phyloP scores from a whole-genome alignment of 2,888 invertebrate species.

The Hybos culiciformis region DNA sequence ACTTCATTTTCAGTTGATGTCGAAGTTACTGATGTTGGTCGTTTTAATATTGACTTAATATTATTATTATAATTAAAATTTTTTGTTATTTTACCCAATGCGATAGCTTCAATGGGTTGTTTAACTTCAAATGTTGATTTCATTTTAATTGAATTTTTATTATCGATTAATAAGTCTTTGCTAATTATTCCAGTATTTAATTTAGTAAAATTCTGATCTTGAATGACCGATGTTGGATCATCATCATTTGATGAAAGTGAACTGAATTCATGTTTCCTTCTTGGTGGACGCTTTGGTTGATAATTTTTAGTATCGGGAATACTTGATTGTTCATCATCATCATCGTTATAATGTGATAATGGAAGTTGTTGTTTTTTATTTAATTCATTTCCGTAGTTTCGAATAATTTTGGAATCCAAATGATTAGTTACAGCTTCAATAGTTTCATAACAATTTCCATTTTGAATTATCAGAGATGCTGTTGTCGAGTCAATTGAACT shows the following conservation, averaged over 20 bases:
- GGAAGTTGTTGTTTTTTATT: slow-evolving; percentile 3
- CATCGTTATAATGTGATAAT: not conserved
- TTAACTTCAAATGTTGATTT: slow-evolving; percentile 11
- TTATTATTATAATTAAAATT: too few species aligned
- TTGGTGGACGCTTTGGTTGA: slow-evolving; percentile 29
- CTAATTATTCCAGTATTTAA: not conserved
- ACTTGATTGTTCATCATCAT: not conserved
- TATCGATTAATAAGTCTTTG: not conserved
- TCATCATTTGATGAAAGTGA: slow-evolving; percentile 1
- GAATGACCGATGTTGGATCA: not conserved
- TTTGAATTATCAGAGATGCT: slow-evolving; percentile 28
- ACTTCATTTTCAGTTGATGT: slow-evolving; percentile 26
- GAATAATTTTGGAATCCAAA: not conserved
- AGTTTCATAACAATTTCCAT: slow-evolving; percentile 38
- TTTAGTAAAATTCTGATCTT: not conserved
- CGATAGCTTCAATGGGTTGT: slow-evolving; percentile 12
- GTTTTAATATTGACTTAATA: slow-evolving; percentile 47
- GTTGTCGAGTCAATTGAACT: slow-evolving; percentile 20
- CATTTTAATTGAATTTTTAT: not conserved
- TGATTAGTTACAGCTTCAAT: slow-evolving; percentile 15
- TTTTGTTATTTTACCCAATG: too few species aligned
- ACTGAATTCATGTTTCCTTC: slow-evolving; percentile 20
- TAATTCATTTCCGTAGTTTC: not conserved
- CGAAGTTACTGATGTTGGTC: slow-evolving; percentile 36
- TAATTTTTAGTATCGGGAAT: not conserved